These are phyloP conservation scores for Pristionchus fissidentatus DNA, from an alignment of 2,888 invertebrate species.

Conservation along the genomic window DNA sequence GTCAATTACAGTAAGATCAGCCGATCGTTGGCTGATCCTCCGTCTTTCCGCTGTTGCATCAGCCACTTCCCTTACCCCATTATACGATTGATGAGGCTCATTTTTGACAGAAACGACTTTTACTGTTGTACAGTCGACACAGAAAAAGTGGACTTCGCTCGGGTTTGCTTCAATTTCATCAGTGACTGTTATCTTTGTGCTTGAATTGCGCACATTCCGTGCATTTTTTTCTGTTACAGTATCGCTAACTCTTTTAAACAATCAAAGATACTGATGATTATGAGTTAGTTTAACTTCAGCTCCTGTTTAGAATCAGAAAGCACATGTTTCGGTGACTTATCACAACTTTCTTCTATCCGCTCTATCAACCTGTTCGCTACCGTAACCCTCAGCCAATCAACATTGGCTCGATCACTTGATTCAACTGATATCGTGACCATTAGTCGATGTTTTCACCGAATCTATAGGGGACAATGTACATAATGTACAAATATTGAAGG, in stretches of 20 bases:
- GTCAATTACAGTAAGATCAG: constrained; percentile 7
- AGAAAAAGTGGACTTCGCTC: too few relatives aligned
- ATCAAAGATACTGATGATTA: background rate
- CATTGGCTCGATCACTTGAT: background rate
- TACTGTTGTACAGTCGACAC: too few relatives aligned
- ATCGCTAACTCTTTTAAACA: background rate
- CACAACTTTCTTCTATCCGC: background rate
- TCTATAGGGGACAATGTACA: background rate
- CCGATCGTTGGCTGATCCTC: background rate
- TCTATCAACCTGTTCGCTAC: constrained; percentile 9
- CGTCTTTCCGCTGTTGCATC: constrained; percentile 9
- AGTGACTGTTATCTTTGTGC: too few relatives aligned
- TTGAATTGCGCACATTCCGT: background rate
- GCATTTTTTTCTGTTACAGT: background rate
- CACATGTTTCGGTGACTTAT: too few relatives aligned
- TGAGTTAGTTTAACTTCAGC: too few relatives aligned
- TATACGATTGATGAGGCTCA: too few relatives aligned
- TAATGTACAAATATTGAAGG: too few relatives aligned
- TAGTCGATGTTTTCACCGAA: background rate
- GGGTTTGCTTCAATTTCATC: too few relatives aligned
- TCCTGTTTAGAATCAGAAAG: background rate
- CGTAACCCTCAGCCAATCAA: constrained; percentile 21
- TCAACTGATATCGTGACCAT: background rate
- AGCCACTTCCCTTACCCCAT: background rate
- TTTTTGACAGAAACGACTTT: too few relatives aligned